Evolutionary conservation across 2,888 invertebrate genomes (phyloP).

Genomic region (Lepidocyrtoides sp.): DNA sequence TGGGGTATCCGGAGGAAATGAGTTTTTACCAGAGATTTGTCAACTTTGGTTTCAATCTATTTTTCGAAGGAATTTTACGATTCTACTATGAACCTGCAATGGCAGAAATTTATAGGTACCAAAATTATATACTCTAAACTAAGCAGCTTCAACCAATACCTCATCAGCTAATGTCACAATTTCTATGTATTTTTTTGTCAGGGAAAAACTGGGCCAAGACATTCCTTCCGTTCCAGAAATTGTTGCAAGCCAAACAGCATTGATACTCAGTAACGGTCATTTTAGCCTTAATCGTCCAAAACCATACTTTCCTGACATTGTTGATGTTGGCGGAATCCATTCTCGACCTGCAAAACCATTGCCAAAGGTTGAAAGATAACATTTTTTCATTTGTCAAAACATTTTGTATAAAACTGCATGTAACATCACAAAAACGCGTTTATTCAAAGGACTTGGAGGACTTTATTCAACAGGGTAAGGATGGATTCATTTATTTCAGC

Average conservation of each 20-base stretch:
- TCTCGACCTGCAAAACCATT: conserved; percentile 84
- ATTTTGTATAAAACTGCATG: not conserved
- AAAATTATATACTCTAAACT: conserved; percentile 70
- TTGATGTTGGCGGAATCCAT: conserved; percentile 86
- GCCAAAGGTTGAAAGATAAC: conserved; percentile 81
- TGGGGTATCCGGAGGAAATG: conserved; percentile 84
- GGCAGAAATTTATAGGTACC: conserved; percentile 86
- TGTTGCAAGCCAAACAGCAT: conserved; percentile 77
- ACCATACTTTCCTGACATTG: conserved; percentile 85
- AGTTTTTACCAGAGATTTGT: conserved; percentile 84
- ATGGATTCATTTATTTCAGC: conserved; percentile 78
- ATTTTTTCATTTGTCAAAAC: conserved; percentile 85
- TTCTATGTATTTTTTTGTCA: too few species aligned
- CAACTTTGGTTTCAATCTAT: too few species aligned
- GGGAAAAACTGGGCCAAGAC: conserved; percentile 75
- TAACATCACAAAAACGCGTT: not conserved
- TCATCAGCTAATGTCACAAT: too few species aligned
- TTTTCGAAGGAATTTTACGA: too few species aligned
- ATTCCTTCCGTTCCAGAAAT: conserved; percentile 67
- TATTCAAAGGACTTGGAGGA: conserved; percentile 64
- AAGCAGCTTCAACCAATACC: too few species aligned
- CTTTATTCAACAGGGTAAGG: conserved; percentile 73
- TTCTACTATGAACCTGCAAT: too few species aligned
- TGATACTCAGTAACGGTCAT: conserved; percentile 85
- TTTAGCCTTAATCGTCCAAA: conserved; percentile 83